phyloP scores from a whole-genome alignment of 2,113 vertebrate species.

The Struthio camelus region DNA sequence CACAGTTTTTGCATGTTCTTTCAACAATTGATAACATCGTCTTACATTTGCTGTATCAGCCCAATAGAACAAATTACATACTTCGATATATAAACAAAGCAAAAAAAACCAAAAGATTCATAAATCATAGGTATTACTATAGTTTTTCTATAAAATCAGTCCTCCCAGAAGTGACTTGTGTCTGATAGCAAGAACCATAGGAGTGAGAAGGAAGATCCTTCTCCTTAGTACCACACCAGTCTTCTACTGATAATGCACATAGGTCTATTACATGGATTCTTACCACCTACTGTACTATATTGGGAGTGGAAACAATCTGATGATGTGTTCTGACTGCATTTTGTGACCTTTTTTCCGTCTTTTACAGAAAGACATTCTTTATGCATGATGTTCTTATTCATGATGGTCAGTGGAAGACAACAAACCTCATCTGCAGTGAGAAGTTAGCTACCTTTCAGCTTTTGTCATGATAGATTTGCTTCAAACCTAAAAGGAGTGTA shows the following conservation, averaged over 20 bases:
- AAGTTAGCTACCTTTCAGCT: not conserved
- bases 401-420: not conserved
- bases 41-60: not conserved
- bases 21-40: not conserved
- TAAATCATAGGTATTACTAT: not conserved
- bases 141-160: not conserved
- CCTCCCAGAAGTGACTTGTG: not conserved
- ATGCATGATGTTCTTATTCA: not conserved
- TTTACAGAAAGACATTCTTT: not conserved
- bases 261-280: not conserved
- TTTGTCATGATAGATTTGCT: not conserved
- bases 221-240: not conserved
- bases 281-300: fast-evolving
- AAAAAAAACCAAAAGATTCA: fast-evolving
- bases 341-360: not conserved
- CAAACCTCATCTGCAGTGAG: not conserved
- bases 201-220: not conserved
- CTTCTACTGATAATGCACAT: not conserved
- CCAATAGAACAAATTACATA: not conserved
- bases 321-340: not conserved
- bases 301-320: not conserved
- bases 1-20: not conserved
- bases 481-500: not conserved
- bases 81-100: not conserved
- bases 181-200: not conserved